Conservation (phyloP, 2,888 invertebrate species). For the Hymenopus coronatus region DNA sequence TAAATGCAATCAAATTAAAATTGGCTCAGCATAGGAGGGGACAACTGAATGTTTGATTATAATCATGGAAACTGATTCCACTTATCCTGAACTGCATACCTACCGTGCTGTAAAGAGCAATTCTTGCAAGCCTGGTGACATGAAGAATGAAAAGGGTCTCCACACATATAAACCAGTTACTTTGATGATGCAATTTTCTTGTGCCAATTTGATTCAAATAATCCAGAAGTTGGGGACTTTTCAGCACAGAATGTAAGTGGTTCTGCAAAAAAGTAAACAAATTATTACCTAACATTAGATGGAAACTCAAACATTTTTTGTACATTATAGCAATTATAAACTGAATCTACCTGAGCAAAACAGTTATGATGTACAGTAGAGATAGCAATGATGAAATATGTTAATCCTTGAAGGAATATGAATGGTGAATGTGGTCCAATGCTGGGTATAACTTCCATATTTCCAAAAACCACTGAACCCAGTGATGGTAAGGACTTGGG, state of each 20-base stretch:
- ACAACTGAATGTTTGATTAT: too few relatives aligned
- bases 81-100: background rate
- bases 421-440: conserved; percentile 36
- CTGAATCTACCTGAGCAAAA: background rate
- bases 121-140: background rate
- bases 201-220: conserved; percentile 11
- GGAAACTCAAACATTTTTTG: too few relatives aligned
- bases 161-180: conserved; percentile 24
- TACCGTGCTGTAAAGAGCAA: background rate
- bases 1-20: too few relatives aligned
- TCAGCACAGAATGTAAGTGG: background rate
- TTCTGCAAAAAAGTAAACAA: background rate
- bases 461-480: conserved; percentile 36
- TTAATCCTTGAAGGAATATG: conserved; percentile 35
- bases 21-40: too few relatives aligned
- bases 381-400: conserved; percentile 28
- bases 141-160: background rate
- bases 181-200: conserved; percentile 2
- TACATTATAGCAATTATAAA: background rate
- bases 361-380: background rate
- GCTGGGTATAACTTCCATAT: conserved; percentile 34
- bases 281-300: too few relatives aligned
- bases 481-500: conserved; percentile 38
- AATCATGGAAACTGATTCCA: too few relatives aligned
- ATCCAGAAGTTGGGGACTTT: conserved; percentile 11